A percentile compares a stretch with the other conserved stretches of the same genome.
phyloP scores from a whole-genome alignment of 2,888 invertebrate genomes.

The Exocentrus adspersus region DNA sequence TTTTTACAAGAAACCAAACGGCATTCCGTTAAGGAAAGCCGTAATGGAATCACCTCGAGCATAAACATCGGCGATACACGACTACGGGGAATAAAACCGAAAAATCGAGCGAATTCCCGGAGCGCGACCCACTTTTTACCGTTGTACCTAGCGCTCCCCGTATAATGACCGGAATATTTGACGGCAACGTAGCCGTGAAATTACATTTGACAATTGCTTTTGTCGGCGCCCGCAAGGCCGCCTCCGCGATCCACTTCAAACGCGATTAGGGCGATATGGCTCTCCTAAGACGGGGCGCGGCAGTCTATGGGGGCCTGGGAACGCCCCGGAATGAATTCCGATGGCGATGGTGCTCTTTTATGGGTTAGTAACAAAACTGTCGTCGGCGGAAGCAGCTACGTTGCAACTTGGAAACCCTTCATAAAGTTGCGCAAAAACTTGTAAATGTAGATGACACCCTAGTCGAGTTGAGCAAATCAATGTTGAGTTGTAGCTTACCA shows the following conservation, averaged over 20 bases:
- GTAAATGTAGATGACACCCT: too few relatives aligned
- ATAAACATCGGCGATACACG: neutral
- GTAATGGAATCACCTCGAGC: neutral
- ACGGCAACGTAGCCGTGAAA: constrained; percentile 57
- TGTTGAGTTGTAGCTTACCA: too few relatives aligned
- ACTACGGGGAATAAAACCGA: neutral
- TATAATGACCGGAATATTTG: constrained; percentile 50
- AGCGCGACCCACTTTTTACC: constrained; percentile 6
- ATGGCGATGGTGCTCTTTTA: neutral
- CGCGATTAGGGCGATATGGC: constrained; percentile 54
- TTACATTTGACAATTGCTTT: constrained; percentile 60
- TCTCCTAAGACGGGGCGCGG: constrained; percentile 47
- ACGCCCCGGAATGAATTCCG: constrained; percentile 52
- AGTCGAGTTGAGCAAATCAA: too few relatives aligned
- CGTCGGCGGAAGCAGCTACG: too few relatives aligned
- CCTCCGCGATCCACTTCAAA: constrained; percentile 38
- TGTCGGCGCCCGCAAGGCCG: constrained; percentile 42
- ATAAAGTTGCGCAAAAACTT: too few relatives aligned
- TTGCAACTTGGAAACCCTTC: too few relatives aligned
- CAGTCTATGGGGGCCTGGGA: constrained; percentile 50
- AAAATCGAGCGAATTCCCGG: constrained; percentile 6
- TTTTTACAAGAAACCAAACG: too few relatives aligned
- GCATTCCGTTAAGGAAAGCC: too few relatives aligned
- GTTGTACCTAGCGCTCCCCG: constrained; percentile 15
- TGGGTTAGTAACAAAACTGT: neutral